phyloP scores from a whole-genome alignment of 1,140 invertebrate species.

The Radopholus similis region DNA sequence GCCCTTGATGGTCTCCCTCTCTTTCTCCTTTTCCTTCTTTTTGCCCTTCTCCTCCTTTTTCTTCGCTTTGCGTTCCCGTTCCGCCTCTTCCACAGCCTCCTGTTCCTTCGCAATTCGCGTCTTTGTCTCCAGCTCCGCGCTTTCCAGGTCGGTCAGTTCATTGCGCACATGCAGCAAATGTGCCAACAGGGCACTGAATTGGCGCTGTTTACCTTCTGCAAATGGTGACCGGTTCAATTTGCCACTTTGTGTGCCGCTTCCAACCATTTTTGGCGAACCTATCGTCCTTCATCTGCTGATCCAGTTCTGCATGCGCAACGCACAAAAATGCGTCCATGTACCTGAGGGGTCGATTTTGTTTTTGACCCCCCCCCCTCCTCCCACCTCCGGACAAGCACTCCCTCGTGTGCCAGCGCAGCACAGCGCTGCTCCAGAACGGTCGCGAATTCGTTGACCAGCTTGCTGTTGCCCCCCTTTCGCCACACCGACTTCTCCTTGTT shows the following conservation, averaged over 20 bases:
- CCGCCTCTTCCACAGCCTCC: background rate
- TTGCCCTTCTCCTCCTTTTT: background rate
- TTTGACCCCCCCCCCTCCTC: background rate
- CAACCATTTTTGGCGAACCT: background rate
- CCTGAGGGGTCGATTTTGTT: background rate
- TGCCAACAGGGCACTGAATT: slow-evolving; percentile 6
- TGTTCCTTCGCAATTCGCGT: background rate
- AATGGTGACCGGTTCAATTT: too few species aligned
- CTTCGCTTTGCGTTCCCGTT: background rate
- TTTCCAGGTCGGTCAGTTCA: slow-evolving; percentile 15
- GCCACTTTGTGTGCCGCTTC: background rate
- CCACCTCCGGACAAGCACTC: slow-evolving; percentile 3
- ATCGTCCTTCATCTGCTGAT: slow-evolving; percentile 3
- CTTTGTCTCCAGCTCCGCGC: background rate
- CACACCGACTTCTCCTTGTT: slow-evolving; percentile 8
- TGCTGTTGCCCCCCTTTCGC: background rate
- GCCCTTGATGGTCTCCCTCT: background rate
- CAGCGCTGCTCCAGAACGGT: slow-evolving; percentile 11
- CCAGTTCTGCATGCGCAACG: slow-evolving; percentile 9
- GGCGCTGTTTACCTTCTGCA: too few species aligned
- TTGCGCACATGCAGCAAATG: slow-evolving; percentile 14
- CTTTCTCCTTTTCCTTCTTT: background rate
- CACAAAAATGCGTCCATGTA: slow-evolving; percentile 10
- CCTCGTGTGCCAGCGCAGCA: slow-evolving; percentile 5
- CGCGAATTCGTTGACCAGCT: background rate